phyloP scores from a whole-genome alignment of 92 coral and sea anemone species.

The Epizoanthus illoricatus region DNA sequence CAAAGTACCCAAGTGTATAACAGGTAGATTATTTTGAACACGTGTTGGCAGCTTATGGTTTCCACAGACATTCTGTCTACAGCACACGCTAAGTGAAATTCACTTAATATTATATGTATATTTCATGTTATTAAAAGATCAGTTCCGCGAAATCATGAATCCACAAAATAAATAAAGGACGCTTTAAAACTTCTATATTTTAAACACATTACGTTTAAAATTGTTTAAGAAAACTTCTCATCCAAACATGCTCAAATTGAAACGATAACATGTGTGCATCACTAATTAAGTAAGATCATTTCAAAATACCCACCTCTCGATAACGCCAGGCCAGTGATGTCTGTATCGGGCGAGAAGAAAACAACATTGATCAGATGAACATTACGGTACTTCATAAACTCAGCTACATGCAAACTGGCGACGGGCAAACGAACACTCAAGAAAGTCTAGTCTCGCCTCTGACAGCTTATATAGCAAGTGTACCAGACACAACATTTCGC shows the following conservation, averaged over 20 bases:
- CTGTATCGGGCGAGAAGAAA: constrained; percentile 42
- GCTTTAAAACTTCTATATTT: background rate
- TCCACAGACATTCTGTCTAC: constrained; percentile 57
- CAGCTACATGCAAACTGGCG: background rate
- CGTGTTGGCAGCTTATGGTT: constrained; percentile 11
- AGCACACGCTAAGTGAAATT: constrained; percentile 32
- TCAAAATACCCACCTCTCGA: constrained; percentile 67
- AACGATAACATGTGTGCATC: background rate
- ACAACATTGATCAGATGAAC: background rate
- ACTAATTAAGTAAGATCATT: background rate
- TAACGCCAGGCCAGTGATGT: constrained; percentile 81
- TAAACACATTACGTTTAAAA: background rate
- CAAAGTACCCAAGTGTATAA: background rate
- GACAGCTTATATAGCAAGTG: background rate
- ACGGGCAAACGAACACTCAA: constrained; percentile 22
- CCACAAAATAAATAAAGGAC: background rate
- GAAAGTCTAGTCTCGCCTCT: constrained; percentile 13
- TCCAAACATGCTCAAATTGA: background rate
- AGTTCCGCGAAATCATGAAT: constrained; percentile 5
- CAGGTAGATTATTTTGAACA: background rate
- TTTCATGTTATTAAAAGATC: background rate
- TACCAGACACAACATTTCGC: constrained; percentile 41
- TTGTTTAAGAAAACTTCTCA: constrained; percentile 11
- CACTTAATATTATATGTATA: background rate
- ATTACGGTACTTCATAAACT: background rate